phyloP scores from a whole-genome alignment of 2,888 invertebrate genomes.

The Agrotis segetum region DNA sequence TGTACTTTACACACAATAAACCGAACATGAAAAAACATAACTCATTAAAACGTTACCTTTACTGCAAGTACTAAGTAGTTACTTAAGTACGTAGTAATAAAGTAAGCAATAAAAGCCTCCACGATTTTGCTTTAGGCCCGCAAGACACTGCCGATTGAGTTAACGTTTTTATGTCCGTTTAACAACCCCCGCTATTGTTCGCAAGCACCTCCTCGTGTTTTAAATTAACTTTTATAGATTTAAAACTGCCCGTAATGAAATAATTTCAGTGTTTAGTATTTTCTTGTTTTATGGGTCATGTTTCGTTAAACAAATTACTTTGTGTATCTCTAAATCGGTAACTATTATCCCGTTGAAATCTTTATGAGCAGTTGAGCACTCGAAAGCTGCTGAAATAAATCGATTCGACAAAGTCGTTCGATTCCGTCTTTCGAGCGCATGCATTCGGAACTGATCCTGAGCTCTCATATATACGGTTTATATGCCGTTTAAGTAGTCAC shows the following conservation, averaged over 20 bases:
- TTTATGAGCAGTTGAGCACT: conserved; percentile 1
- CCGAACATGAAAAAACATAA: conserved; percentile 8
- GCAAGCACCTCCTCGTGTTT: conserved; percentile 51
- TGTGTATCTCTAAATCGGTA: background rate
- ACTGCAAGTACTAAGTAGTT: conserved; percentile 10
- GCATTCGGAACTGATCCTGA: conserved; percentile 15
- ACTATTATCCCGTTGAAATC: conserved; percentile 15
- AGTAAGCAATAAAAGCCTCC: conserved; percentile 44
- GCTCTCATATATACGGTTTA: conserved; percentile 32
- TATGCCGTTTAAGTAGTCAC: conserved; percentile 30
- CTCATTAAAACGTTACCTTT: conserved; percentile 17
- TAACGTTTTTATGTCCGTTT: conserved; percentile 68
- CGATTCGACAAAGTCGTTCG: conserved; percentile 4
- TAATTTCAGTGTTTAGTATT: conserved; percentile 17
- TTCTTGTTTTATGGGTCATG: conserved; percentile 22
- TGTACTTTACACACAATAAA: background rate
- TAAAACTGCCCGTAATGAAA: conserved; percentile 41
- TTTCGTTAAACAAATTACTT: background rate
- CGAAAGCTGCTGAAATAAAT: conserved; percentile 11
- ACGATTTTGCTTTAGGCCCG: conserved; percentile 50
- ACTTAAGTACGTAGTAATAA: conserved; percentile 27
- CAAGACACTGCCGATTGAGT: conserved; percentile 63
- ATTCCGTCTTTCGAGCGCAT: background rate
- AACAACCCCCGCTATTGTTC: conserved; percentile 63
- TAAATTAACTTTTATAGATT: conserved; percentile 58